Conservation (phyloP, 2,888 invertebrate species). For the Cyaniris semiargus region DNA sequence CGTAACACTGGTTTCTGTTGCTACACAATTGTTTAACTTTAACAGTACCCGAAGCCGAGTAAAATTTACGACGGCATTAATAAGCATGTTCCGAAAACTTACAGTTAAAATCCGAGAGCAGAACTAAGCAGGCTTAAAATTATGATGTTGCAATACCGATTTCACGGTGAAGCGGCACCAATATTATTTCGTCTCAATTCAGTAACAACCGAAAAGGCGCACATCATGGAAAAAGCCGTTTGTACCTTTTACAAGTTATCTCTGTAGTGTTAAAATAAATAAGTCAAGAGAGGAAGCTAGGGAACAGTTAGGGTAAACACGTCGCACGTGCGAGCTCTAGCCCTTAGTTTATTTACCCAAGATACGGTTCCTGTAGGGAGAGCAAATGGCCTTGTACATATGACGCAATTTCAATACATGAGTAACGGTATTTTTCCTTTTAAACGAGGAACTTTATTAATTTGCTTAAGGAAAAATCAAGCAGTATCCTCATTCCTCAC, state of each 20-base stretch:
- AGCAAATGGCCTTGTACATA: conserved; percentile 13
- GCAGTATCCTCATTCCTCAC: neutral
- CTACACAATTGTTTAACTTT: neutral
- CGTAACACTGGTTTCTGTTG: neutral
- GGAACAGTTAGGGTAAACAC: conserved; percentile 49
- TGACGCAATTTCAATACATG: neutral
- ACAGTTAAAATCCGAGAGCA: conserved; percentile 13
- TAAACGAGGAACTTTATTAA: neutral
- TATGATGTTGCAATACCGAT: conserved; percentile 17
- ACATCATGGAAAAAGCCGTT: neutral
- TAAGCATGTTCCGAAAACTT: neutral
- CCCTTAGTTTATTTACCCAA: conserved; percentile 29
- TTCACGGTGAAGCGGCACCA: conserved; percentile 5
- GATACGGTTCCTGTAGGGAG: conserved; percentile 22
- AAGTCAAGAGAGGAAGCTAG: conserved; percentile 31
- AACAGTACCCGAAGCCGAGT: neutral
- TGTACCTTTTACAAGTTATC: neutral
- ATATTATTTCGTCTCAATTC: conserved; percentile 6
- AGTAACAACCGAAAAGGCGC: neutral
- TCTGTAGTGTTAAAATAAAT: neutral
- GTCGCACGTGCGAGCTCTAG: conserved; percentile 52
- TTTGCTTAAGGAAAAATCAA: neutral
- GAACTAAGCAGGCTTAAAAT: conserved; percentile 17
- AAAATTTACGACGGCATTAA: neutral
- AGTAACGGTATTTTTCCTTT: neutral